These are phyloP conservation scores for Agrochola circellaris DNA, from an alignment of 2,888 invertebrate species.

Conservation along the genomic window DNA sequence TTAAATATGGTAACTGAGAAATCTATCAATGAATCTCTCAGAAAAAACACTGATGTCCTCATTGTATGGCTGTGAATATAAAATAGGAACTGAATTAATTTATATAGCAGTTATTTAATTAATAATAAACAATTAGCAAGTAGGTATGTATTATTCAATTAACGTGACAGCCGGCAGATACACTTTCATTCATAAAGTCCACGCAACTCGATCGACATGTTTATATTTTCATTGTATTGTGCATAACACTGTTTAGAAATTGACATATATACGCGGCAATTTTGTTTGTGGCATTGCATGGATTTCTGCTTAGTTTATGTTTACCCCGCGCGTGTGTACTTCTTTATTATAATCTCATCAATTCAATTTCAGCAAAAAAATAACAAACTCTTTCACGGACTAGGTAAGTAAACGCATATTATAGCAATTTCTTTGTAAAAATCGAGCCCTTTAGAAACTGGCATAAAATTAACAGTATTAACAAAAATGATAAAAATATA, in stretches of 20 bases:
- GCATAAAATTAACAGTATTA: neutral
- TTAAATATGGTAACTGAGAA: neutral
- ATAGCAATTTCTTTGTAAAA: neutral
- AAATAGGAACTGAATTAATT: neutral
- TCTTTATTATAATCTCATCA: neutral
- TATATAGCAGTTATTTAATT: neutral
- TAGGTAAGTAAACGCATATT: neutral
- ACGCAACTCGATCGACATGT: neutral
- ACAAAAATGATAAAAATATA: neutral
- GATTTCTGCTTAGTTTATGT: neutral
- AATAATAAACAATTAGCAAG: neutral
- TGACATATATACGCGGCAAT: neutral
- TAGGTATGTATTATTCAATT: neutral
- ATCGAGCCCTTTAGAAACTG: neutral
- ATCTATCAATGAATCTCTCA: neutral
- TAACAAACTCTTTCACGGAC: neutral
- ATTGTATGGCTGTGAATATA: neutral
- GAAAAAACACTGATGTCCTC: slow-evolving; percentile 1
- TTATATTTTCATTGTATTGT: neutral
- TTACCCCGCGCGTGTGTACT: neutral
- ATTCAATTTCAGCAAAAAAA: neutral
- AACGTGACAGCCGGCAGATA: neutral
- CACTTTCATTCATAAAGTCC: neutral
- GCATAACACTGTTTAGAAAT: neutral
- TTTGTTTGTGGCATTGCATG: neutral